Conservation (phyloP, 2,113 vertebrate genomes). For the Triplophysa tibetana region DNA sequence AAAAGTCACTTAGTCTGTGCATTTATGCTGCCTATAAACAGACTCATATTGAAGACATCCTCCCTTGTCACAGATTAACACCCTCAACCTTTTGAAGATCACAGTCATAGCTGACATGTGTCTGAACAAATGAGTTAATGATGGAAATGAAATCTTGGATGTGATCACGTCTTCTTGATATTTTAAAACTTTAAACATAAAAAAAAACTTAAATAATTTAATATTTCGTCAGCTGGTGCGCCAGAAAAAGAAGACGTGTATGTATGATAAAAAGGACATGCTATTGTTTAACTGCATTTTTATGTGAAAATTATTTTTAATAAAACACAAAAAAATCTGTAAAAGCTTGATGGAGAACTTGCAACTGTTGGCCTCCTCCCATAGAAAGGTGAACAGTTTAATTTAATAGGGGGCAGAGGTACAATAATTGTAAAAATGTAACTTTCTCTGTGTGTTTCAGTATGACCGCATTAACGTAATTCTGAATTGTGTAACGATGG, state of each 20-base stretch:
- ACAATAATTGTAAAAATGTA: background rate
- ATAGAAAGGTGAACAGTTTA: too few relatives aligned
- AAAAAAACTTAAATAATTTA: background rate
- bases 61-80: constrained; percentile 15
- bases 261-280: too few relatives aligned
- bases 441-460: constrained; percentile 3
- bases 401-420: background rate
- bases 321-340: too few relatives aligned
- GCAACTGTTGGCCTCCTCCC: too few relatives aligned
- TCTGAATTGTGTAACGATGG: background rate
- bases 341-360: too few relatives aligned
- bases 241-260: too few relatives aligned
- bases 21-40: background rate
- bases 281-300: too few relatives aligned
- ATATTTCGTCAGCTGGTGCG: too few relatives aligned
- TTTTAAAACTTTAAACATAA: background rate
- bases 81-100: background rate
- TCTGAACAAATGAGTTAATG: constrained; percentile 2
- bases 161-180: constrained; percentile 43
- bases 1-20: background rate
- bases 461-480: background rate
- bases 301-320: too few relatives aligned
- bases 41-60: background rate
- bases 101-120: constrained; percentile 24
- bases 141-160: constrained; percentile 36